These are phyloP conservation scores for Epinephelus awoara DNA, from an alignment of 2,797 vertebrate species.

Conservation along the genomic window DNA sequence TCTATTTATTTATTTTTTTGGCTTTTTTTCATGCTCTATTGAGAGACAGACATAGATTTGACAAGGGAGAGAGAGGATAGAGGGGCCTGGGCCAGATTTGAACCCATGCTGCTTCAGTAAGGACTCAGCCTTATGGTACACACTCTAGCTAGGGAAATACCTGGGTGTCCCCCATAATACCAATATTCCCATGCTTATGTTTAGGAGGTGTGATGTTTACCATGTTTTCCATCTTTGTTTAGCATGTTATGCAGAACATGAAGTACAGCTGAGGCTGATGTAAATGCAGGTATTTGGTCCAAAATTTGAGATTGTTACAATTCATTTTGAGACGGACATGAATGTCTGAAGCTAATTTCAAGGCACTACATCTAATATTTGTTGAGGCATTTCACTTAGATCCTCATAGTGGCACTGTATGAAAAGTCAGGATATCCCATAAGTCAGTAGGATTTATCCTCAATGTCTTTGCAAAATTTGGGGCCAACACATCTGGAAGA, in stretches of 20 bases:
- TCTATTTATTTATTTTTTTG: too few relatives aligned
- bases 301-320: neutral
- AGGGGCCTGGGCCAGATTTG: too few relatives aligned
- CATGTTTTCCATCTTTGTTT: neutral
- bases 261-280: neutral
- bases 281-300: neutral
- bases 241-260: neutral
- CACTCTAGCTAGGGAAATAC: too few relatives aligned
- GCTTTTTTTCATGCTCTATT: too few relatives aligned
- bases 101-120: too few relatives aligned
- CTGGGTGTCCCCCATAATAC: too few relatives aligned
- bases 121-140: too few relatives aligned
- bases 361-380: neutral
- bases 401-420: neutral
- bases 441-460: neutral
- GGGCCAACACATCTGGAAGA: neutral
- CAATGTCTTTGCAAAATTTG: neutral
- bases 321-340: neutral
- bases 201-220: neutral
- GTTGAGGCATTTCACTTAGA: neutral
- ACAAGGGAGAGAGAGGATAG: too few relatives aligned
- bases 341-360: neutral
- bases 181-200: neutral
- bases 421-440: neutral
- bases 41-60: too few relatives aligned